Conservation (phyloP, 1,140 invertebrate species). For the Drosophila pandora region DNA sequence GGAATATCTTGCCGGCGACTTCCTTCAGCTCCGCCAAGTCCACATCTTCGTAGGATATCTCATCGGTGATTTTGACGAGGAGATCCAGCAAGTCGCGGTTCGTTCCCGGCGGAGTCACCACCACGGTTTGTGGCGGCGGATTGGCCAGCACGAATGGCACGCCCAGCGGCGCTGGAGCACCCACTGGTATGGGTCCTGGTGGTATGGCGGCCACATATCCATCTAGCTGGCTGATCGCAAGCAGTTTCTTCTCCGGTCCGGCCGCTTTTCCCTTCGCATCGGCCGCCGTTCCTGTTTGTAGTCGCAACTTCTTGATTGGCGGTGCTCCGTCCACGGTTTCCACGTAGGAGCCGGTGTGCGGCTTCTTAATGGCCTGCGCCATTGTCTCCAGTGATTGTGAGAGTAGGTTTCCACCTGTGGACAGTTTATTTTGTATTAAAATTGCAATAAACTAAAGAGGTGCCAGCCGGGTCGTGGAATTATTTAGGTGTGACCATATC, state of each 20-base stretch:
- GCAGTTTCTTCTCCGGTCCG: slow-evolving; percentile 37
- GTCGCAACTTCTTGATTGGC: slow-evolving; percentile 66
- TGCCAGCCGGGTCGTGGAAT: not conserved
- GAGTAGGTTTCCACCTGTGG: not conserved
- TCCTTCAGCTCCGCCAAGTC: slow-evolving; percentile 65
- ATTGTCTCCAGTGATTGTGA: slow-evolving; percentile 19
- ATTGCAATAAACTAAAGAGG: not conserved
- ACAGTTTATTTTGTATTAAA: not conserved
- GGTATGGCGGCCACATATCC: slow-evolving; percentile 39
- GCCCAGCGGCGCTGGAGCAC: not conserved
- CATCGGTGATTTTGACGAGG: slow-evolving; percentile 76
- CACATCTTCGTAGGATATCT: slow-evolving; percentile 67
- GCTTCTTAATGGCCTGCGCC: slow-evolving; percentile 63
- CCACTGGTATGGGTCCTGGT: not conserved
- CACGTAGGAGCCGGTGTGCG: slow-evolving; percentile 33
- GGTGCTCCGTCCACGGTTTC: slow-evolving; percentile 59
- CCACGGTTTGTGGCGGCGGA: not conserved
- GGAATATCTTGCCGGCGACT: slow-evolving; percentile 58
- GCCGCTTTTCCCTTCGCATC: slow-evolving; percentile 22
- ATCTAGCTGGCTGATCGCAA: slow-evolving; percentile 56
- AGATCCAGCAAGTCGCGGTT: slow-evolving; percentile 69
- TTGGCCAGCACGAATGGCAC: not conserved
- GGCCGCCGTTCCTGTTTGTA: slow-evolving; percentile 48
- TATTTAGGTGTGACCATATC: not conserved
- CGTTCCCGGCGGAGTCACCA: not conserved